Base-by-base conservation (phyloP, 92 coral and sea anemone genomes). In the Pocillopora meandrina region DNA sequence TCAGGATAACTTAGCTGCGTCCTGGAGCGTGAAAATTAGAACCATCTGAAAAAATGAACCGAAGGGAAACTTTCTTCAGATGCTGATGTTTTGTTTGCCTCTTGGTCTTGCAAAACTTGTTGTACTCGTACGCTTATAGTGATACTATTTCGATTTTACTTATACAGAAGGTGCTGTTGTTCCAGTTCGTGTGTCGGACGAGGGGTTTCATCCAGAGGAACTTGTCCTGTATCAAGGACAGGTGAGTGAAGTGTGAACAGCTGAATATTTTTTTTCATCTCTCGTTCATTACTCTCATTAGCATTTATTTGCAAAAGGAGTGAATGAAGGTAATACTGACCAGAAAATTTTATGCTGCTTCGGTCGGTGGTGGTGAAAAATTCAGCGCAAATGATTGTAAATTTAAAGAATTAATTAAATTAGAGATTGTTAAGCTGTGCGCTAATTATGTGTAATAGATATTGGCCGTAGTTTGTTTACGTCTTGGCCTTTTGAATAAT, bases 181-280 rank as follows among this genome's bases (percentile, higher is more conserved):
- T 42, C 52, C 52, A 42, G 52, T 42, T 49, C 88, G 87, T 33
- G 56, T 91, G 23, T 73, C 87, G 33, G 79, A 65, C 2, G 85
- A 80, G 19, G 95, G 92, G 7, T 91, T 91, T 64, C 10, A 35
- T 20, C 95, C 95, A 13, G 62, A 52, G 0, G 34, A 73, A 9
- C 75, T 91, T 31, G 70, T 82, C 68, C 74, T 91, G 2, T 78
- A 55, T 60, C 80, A 88, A 23, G 92, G 95, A 12, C 92, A 91
- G 95, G 95, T 91, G 81, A 64, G 23, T 10, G 6, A 5, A 72
- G 14, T 6, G 34, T 3, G 10, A 8, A 0, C 21, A 36, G 15
- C 23, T 11, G 9, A 71, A 31, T 12, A 57, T 21, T 9, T 13
- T 12, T 21, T 9, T 13, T 12, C 15, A 61, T 61, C 12, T 4